These are phyloP conservation scores for Ciconia maguari DNA, from an alignment of 2,113 vertebrate species.

Conservation along the genomic window DNA sequence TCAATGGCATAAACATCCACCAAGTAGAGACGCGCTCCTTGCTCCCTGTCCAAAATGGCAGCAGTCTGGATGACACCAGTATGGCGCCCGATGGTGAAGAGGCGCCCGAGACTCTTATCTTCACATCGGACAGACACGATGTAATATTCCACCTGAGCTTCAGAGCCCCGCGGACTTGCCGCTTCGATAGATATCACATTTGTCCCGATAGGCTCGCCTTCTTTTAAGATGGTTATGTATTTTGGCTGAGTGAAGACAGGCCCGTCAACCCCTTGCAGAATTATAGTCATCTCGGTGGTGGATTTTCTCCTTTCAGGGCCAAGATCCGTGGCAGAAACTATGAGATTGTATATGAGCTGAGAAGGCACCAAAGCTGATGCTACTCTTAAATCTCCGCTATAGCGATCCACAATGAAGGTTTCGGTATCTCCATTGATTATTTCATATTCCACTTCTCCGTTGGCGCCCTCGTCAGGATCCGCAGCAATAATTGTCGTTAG, in stretches of 20 bases:
- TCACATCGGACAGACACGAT: conserved; percentile 89
- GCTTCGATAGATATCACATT: conserved; percentile 92
- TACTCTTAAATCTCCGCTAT: conserved; percentile 90
- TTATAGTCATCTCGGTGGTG: conserved; percentile 89
- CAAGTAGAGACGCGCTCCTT: conserved; percentile 89
- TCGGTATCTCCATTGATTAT: conserved; percentile 89
- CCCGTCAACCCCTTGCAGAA: conserved; percentile 88
- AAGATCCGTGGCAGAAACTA: conserved; percentile 90
- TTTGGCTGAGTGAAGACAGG: conserved; percentile 95
- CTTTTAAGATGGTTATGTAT: conserved; percentile 93
- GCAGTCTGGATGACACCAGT: conserved; percentile 91
- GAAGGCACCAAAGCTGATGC: conserved; percentile 87
- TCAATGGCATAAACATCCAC: conserved; percentile 97
- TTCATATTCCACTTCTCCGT: conserved; percentile 96
- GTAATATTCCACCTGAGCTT: conserved; percentile 90
- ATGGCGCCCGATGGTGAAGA: conserved; percentile 92
- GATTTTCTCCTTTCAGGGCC: conserved; percentile 87
- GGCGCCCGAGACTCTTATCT: conserved; percentile 85
- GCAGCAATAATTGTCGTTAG: conserved; percentile 90
- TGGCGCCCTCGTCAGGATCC: conserved; percentile 92
- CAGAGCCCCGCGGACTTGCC: conserved; percentile 82
- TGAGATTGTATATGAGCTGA: conserved; percentile 87
- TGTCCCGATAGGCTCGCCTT: conserved; percentile 93
- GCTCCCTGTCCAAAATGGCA: conserved; percentile 92
- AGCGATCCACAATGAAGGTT: conserved; percentile 94